Evolutionary conservation across 2,888 invertebrate genomes (phyloP), one percentile per base, ranked within the genome.

Genomic region (Mythimna impura): DNA sequence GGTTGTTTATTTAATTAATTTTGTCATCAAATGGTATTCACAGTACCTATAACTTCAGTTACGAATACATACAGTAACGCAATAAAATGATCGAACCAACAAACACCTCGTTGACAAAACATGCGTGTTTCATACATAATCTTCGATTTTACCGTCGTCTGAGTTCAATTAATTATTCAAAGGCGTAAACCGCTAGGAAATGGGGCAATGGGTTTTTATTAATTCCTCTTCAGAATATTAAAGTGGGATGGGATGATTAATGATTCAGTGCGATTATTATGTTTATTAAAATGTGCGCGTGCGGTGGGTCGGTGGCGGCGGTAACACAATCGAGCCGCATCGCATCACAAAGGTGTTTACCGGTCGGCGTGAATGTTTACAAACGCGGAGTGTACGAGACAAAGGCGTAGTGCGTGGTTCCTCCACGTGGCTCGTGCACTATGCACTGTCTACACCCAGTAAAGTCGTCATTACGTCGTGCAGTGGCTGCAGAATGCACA

Each of bases 81-180:
- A 10, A 25, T 43, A 64, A 80, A 60, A 36, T 64, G n/a, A 80
- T 67, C 54, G 17, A 30, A 30, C 20, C n/a, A 47, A 67, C 50
- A 72, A 66, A 68, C 43, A 76, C 66, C 30, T 58, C 70, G 66
- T 73, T 81, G 66, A 72, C 63, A 76, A 73, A 73, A 63, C 71
- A 76, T 69, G 67, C 72, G 74, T 76, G 70, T 30, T 68, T 77
- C 73, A 86, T 85, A 83, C 72, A 72, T 79, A 86, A 86, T 87
- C 84, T 88, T 86, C 87, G 88, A 89, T 87, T 89, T 87, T 89
- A 91, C 89, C 86, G 90, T 89, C 91, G 90, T 89, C 91, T 89
- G 87, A 86, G 84, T 88, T 88, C 83, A 86, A 93, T 94, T 93
- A 93, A 94, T 94, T 92, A 95, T 95, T 95, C 94, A 94, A 90